These are phyloP conservation scores for Cirrhinus mrigala DNA, from an alignment of 2,797 vertebrate species.

Conservation along the genomic window DNA sequence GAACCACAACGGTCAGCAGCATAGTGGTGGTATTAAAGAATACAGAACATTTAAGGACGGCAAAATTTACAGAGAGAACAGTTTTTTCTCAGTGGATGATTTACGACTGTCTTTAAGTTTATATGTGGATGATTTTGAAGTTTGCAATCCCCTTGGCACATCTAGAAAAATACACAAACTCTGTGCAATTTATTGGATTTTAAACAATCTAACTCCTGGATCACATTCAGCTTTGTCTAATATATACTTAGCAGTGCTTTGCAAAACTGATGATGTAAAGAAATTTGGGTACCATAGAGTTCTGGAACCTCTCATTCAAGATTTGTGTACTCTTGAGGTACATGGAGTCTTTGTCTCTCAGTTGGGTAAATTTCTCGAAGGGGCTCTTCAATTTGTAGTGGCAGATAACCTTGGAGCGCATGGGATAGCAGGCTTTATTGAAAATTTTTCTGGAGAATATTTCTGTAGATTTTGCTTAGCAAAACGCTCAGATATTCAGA, in stretches of 20 bases:
- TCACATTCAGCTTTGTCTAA: background rate
- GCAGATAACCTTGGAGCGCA: slow-evolving; percentile 43
- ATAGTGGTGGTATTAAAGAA: background rate
- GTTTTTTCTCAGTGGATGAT: slow-evolving; percentile 14
- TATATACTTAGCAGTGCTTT: background rate
- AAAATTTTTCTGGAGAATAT: slow-evolving; percentile 45
- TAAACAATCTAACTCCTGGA: slow-evolving; percentile 25
- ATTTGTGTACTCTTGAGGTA: background rate
- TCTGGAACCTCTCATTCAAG: background rate
- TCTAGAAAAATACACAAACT: slow-evolving; percentile 39
- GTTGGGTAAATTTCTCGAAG: slow-evolving; percentile 30
- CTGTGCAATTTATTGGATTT: slow-evolving; percentile 33
- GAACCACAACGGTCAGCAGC: background rate
- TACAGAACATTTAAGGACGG: background rate
- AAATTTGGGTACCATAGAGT: background rate
- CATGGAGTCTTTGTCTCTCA: slow-evolving; percentile 45
- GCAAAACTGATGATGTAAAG: background rate
- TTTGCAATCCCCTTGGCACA: slow-evolving; percentile 37
- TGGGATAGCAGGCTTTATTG: slow-evolving; percentile 43
- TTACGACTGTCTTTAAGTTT: slow-evolving; percentile 23
- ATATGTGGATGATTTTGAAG: slow-evolving; percentile 11
- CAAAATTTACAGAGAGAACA: slow-evolving; percentile 6
- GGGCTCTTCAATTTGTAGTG: slow-evolving; percentile 27
- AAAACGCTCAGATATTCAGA: slow-evolving; percentile 34
- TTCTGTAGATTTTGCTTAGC: slow-evolving; percentile 42